A percentile compares a stretch with the other conserved stretches of the same genome.
These are phyloP conservation scores for Epinotia demarniana DNA, from an alignment of 2,888 invertebrate genomes.

Conservation along the genomic window DNA sequence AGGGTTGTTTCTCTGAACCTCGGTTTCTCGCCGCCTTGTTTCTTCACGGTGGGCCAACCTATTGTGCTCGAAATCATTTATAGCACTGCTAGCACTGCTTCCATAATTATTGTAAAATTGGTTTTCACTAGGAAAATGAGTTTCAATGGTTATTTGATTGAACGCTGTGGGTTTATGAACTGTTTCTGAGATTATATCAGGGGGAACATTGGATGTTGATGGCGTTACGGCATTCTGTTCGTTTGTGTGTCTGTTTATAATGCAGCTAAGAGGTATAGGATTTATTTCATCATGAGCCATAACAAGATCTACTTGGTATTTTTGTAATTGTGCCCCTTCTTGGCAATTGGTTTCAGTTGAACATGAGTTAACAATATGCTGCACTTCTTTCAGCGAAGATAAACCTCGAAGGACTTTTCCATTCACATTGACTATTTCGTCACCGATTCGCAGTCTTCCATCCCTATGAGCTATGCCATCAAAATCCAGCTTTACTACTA, in stretches of 20 bases:
- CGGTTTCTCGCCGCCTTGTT: slow-evolving; percentile 60
- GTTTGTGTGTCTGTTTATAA: slow-evolving; percentile 69
- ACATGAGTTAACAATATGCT: slow-evolving; percentile 83
- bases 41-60: slow-evolving; percentile 62
- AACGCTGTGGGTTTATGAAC: slow-evolving; percentile 72
- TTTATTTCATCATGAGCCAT: slow-evolving; percentile 87
- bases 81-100: slow-evolving; percentile 56
- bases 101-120: slow-evolving; percentile 60
- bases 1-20: slow-evolving; percentile 68
- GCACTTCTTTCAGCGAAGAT: slow-evolving; percentile 87
- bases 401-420: slow-evolving; percentile 91
- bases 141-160: slow-evolving; percentile 78
- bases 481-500: slow-evolving; percentile 86
- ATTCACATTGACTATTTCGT: slow-evolving; percentile 95
- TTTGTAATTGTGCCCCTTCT: slow-evolving; percentile 71
- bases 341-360: slow-evolving; percentile 76
- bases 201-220: slow-evolving; percentile 67
- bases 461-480: slow-evolving; percentile 90
- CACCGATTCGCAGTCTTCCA: slow-evolving; percentile 92
- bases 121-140: slow-evolving; percentile 75
- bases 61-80: slow-evolving; percentile 54
- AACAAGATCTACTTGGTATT: slow-evolving; percentile 85
- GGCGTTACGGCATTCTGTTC: slow-evolving; percentile 62
- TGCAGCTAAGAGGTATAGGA: slow-evolving; percentile 79
- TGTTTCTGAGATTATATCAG: slow-evolving; percentile 79